These are phyloP conservation scores for Chelonus insularis DNA, from an alignment of 1,140 invertebrate species.

Conservation along the genomic window DNA sequence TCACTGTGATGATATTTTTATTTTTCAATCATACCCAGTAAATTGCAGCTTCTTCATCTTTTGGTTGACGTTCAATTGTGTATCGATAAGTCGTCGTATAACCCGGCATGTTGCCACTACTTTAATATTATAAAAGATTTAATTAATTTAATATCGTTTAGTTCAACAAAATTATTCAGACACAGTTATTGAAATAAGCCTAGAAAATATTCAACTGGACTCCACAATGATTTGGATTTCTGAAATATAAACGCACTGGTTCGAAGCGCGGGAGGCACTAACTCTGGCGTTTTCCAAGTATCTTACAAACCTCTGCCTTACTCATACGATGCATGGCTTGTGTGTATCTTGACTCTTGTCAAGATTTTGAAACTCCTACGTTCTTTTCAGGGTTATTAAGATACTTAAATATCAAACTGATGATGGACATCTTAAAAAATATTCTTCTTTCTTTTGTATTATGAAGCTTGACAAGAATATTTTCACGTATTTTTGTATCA, in stretches of 20 bases:
- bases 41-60: slow-evolving; percentile 53
- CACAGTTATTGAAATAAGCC: no score
- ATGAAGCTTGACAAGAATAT: neutral
- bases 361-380: slow-evolving; percentile 48
- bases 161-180: no score
- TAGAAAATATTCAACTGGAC: slow-evolving; percentile 10
- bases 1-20: neutral
- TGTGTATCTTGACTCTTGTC: slow-evolving; percentile 19
- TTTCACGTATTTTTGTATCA: neutral
- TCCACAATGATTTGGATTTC: neutral
- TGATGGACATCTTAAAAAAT: neutral
- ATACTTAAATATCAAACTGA: neutral
- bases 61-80: slow-evolving; percentile 44
- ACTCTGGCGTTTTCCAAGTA: slow-evolving; percentile 49
- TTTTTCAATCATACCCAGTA: slow-evolving; percentile 50
- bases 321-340: neutral
- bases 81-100: slow-evolving; percentile 49
- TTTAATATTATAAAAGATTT: no score
- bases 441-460: slow-evolving; percentile 7
- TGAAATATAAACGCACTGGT: slow-evolving; percentile 42
- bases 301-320: neutral
- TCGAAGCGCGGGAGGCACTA: slow-evolving; percentile 57
- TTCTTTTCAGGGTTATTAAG: slow-evolving; percentile 20
- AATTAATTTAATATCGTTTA: no score
- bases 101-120: slow-evolving; percentile 45